phyloP scores from a whole-genome alignment of 1,140 invertebrate species.

The Aleiodes sp. region DNA sequence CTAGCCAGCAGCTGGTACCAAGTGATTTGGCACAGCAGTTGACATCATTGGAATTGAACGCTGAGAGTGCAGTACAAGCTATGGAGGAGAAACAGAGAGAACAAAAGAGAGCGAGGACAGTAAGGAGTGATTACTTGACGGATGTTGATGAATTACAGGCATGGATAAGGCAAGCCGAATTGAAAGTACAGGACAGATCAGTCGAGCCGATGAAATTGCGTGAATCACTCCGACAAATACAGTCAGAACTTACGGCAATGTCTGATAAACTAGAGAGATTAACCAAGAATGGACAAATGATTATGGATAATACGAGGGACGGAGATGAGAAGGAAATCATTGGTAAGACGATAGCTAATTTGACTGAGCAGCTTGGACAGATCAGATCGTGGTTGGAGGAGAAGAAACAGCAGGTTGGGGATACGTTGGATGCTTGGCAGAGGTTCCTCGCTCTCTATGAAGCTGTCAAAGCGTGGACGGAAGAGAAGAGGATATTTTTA shows the following conservation, averaged over 20 bases:
- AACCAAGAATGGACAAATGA: conserved; percentile 78
- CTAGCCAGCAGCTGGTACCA: conserved; percentile 74
- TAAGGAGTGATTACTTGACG: conserved; percentile 79
- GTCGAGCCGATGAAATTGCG: conserved; percentile 80
- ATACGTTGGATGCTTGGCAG: conserved; percentile 87
- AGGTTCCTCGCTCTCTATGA: conserved; percentile 85
- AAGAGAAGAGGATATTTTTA: conserved; percentile 83
- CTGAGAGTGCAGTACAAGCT: conserved; percentile 77
- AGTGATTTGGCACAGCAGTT: conserved; percentile 80
- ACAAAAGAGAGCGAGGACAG: conserved; percentile 83
- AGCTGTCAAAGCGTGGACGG: conserved; percentile 83
- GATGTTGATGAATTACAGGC: conserved; percentile 83
- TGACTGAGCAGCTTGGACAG: conserved; percentile 81
- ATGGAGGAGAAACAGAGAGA: conserved; percentile 90
- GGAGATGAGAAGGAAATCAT: conserved; percentile 81
- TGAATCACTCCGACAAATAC: conserved; percentile 79
- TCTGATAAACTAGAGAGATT: conserved; percentile 82
- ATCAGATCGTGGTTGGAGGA: conserved; percentile 82
- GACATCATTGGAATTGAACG: conserved; percentile 79
- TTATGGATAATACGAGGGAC: conserved; percentile 82
- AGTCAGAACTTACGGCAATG: conserved; percentile 77
- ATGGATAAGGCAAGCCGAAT: conserved; percentile 84
- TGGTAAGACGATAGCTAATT: conserved; percentile 76
- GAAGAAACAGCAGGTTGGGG: conserved; percentile 83
- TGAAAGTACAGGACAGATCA: conserved; percentile 82